A percentile compares a stretch with the other conserved stretches of the same genome.
Evolutionary conservation across 1,140 invertebrate genomes (phyloP).

Genomic region (Hylaeus anthracinus): DNA sequence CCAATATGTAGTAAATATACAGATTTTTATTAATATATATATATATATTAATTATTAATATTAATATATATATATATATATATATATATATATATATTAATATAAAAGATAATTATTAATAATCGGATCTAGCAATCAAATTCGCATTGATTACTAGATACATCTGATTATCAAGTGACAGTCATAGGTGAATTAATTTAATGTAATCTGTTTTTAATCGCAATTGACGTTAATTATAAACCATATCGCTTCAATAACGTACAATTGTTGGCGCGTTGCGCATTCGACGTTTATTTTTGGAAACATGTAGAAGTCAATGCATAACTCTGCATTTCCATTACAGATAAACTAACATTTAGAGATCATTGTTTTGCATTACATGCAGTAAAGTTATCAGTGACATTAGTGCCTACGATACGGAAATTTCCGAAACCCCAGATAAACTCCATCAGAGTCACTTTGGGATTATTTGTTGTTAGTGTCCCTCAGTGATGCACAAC

Average conservation of each 20-base stretch:
- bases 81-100: too few relatives aligned
- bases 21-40: too few relatives aligned
- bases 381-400: background rate
- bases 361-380: background rate
- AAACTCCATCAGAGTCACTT: background rate
- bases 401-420: background rate
- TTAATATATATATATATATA: too few relatives aligned
- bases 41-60: too few relatives aligned
- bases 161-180: too few relatives aligned
- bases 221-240: background rate
- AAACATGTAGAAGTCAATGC: background rate
- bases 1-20: too few relatives aligned
- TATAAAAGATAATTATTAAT: too few relatives aligned
- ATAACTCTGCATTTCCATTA: background rate
- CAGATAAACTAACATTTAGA: background rate
- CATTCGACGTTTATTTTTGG: background rate
- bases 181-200: too few relatives aligned
- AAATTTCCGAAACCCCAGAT: conserved; percentile 9
- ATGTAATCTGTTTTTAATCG: background rate
- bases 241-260: background rate
- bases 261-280: background rate
- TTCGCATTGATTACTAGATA: too few relatives aligned
- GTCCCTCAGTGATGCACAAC: too few relatives aligned
- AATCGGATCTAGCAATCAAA: too few relatives aligned
- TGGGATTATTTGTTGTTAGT: background rate